Base-by-base conservation (phyloP, 2,113 vertebrate species). In the Colaptes auratus region DNA sequence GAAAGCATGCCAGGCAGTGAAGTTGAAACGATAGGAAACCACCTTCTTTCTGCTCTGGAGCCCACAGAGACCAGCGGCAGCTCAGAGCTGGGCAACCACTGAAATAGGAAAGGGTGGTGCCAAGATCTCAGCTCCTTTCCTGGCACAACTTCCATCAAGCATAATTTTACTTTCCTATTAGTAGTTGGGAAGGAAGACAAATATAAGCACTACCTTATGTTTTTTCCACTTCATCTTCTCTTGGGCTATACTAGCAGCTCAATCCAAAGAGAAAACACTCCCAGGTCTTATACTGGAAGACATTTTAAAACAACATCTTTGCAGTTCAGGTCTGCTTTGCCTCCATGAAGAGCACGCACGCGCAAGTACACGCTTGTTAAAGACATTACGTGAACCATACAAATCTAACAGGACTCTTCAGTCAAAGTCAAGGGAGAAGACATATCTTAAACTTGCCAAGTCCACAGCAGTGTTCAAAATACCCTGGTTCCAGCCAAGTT, bases 51-150 rank as follows among this genome's bases (percentile, higher is more conserved):
- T 86, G 42, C 76, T 90, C 61, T 60, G 58, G 61, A 93, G 86
- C 53, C 92, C 20, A 9, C 25, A 30, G 77, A 92, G 64, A 84
- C 20, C 50, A 64, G 65, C 2, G 39, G 77, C 88, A 94, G 69
- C 89, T 85, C n/a, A 88, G 42, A 92, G 55, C 31, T 72, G 76
- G 78, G 74, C 78, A 95, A 31, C 23, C 74, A 50, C 46, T 74
- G 82, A 88, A 71, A 84, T 12, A 79, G 74, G 48, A 82, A 89
- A 86, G 23, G 65, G 59, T 36, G 42, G 39, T 89, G 83, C 83
- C 94, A 93, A 89, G 83, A 79, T 75, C 55, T 81, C 74, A 82
- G 39, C 74, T 90, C 23, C 91, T 79, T 82, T 90, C 52, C 89
- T 90, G 80, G 92, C 74, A 89, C 59, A 76, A 27, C 23, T 89